Percentiles rank a stretch among this genome's conserved stretches.
These are phyloP conservation scores for Heliconius ethilla DNA, from an alignment of 2,888 invertebrate genomes.

Conservation along the genomic window DNA sequence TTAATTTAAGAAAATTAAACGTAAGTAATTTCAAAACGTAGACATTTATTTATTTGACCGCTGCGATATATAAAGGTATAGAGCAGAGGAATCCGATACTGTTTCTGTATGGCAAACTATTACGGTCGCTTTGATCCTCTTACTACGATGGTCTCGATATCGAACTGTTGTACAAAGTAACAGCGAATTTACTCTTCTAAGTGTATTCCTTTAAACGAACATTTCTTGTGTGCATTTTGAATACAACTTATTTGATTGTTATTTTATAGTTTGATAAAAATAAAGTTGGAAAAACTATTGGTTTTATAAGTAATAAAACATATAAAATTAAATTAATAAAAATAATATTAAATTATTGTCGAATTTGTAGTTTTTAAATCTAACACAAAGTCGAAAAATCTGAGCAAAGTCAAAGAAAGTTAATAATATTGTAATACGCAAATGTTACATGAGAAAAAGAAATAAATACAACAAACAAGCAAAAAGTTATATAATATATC, in stretches of 20 bases:
- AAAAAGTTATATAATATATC: neutral
- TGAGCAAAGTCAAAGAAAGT: neutral
- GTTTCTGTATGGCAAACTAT: conserved; percentile 55
- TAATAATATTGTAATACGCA: neutral
- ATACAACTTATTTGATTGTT: neutral
- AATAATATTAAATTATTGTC: too few species aligned
- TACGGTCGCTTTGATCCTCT: conserved; percentile 68
- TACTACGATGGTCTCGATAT: conserved; percentile 63
- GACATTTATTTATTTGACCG: conserved; percentile 18
- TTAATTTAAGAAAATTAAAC: neutral
- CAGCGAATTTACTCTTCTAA: conserved; percentile 37
- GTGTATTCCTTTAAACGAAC: conserved; percentile 22
- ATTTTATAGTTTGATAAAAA: neutral
- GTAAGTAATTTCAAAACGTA: neutral
- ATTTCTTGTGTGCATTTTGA: neutral
- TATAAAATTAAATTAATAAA: too few species aligned
- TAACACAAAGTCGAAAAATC: neutral
- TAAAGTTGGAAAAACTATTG: neutral
- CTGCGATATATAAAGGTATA: conserved; percentile 7
- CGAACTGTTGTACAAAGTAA: conserved; percentile 51
- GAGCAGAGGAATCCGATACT: conserved; percentile 38
- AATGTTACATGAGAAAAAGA: neutral
- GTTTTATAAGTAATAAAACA: neutral
- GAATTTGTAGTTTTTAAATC: neutral
- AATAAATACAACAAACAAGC: neutral